A percentile compares a stretch with the other conserved stretches of the same genome.
These are phyloP conservation scores for Bathynomus jamesi DNA, from an alignment of 1,140 invertebrate genomes.

Conservation along the genomic window DNA sequence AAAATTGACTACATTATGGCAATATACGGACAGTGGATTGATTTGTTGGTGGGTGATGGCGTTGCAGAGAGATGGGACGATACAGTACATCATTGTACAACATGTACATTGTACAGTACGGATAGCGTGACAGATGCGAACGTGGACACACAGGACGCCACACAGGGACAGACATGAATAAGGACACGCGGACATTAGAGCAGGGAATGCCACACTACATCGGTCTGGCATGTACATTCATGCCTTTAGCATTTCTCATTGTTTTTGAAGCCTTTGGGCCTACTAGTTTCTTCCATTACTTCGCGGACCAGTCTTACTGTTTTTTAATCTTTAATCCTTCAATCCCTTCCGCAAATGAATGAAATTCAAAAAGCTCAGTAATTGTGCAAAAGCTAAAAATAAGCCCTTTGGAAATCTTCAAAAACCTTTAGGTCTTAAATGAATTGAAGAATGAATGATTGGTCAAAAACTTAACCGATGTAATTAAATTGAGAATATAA, in stretches of 20 bases:
- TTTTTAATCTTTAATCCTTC: no score
- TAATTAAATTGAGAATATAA: no score
- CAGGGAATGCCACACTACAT: conserved; percentile 11
- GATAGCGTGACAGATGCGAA: conserved; percentile 39
- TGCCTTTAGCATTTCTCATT: conserved; percentile 3
- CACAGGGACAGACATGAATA: conserved; percentile 26
- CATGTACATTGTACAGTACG: conserved; percentile 29
- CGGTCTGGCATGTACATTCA: conserved; percentile 4
- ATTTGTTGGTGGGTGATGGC: conserved; percentile 41
- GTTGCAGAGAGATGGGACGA: conserved; percentile 33
- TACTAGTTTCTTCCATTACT: no score
- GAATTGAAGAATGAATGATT: background rate
- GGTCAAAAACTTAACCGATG: background rate
- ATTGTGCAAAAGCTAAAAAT: no score
- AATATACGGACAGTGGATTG: conserved; percentile 32
- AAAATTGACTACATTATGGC: conserved; percentile 75
- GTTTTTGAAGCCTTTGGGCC: no score
- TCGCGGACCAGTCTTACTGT: no score
- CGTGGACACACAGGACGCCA: conserved; percentile 30
- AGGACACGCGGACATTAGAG: conserved; percentile 19
- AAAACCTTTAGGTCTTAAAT: background rate
- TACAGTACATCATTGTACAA: conserved; percentile 25
- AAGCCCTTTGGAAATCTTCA: no score
- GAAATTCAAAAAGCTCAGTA: no score
- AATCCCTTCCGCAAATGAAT: no score